These are phyloP conservation scores for Leucosticte australis DNA, from an alignment of 2,113 vertebrate genomes.

Conservation along the genomic window DNA sequence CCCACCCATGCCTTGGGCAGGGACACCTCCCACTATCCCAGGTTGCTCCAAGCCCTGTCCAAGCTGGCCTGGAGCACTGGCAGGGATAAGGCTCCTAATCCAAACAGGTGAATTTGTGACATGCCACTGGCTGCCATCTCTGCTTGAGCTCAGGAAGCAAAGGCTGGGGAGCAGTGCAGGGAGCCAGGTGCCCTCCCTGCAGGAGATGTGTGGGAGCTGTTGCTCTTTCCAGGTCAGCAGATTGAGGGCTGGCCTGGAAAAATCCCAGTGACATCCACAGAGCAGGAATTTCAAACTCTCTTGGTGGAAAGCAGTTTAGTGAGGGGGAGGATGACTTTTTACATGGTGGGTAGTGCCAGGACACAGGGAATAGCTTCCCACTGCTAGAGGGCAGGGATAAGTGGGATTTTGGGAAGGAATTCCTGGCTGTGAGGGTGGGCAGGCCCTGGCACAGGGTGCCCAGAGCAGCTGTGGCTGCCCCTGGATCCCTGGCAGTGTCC, in stretches of 20 bases:
- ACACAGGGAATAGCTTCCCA: background rate
- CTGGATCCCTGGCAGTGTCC: background rate
- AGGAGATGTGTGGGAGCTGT: background rate
- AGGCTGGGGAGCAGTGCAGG: background rate
- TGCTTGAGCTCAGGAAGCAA: background rate
- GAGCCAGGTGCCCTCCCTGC: background rate
- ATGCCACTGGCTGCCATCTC: background rate
- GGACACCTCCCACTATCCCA: background rate
- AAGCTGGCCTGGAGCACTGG: background rate
- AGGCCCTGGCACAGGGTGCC: background rate
- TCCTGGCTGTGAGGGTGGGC: rapidly evolving
- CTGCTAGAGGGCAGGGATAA: rapidly evolving
- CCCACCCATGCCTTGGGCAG: background rate
- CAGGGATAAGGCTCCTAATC: background rate
- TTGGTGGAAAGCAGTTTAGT: background rate
- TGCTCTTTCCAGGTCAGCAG: background rate
- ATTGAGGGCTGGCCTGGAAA: background rate
- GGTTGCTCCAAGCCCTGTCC: background rate
- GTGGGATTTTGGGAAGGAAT: background rate
- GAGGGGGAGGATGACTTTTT: background rate
- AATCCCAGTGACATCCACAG: background rate
- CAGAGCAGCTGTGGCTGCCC: background rate
- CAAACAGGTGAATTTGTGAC: background rate
- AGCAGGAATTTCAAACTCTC: background rate
- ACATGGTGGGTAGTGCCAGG: rapidly evolving